Conservation (phyloP, 2,888 invertebrate species). For the Plagodis dolabraria region DNA sequence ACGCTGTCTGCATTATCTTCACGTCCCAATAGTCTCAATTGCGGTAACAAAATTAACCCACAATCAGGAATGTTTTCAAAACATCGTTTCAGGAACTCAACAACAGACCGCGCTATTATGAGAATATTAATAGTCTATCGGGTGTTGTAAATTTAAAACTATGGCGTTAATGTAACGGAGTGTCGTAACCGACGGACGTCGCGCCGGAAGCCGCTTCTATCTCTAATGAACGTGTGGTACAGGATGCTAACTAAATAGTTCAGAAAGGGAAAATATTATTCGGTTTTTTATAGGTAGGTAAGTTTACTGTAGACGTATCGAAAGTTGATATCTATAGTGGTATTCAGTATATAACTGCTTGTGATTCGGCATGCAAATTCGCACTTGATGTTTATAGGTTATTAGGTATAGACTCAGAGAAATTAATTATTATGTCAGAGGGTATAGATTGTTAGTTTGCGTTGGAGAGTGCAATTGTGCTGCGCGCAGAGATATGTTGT, state of each 20-base stretch:
- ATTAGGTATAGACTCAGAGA: too few species aligned
- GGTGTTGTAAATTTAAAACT: constrained; percentile 27
- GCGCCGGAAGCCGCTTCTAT: constrained; percentile 28
- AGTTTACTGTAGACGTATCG: not conserved
- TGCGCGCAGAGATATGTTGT: too few species aligned
- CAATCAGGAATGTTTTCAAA: constrained; percentile 1
- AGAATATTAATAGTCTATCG: constrained; percentile 27
- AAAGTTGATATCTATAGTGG: too few species aligned
- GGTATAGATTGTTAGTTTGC: too few species aligned
- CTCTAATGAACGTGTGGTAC: constrained; percentile 29
- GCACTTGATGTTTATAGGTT: too few species aligned
- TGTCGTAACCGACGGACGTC: constrained; percentile 38
- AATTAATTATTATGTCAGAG: too few species aligned
- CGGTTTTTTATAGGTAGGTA: not conserved
- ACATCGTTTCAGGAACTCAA: not conserved
- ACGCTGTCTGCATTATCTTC: too few species aligned
- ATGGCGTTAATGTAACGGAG: constrained; percentile 29
- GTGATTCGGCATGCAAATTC: too few species aligned
- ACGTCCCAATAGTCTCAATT: too few species aligned
- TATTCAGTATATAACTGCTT: too few species aligned
- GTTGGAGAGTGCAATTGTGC: too few species aligned
- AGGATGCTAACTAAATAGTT: constrained; percentile 7
- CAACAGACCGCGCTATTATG: constrained; percentile 1
- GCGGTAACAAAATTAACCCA: not conserved
- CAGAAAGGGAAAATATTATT: not conserved